phyloP scores from a whole-genome alignment of 2,113 vertebrate genomes.

The Anguilla rostrata region DNA sequence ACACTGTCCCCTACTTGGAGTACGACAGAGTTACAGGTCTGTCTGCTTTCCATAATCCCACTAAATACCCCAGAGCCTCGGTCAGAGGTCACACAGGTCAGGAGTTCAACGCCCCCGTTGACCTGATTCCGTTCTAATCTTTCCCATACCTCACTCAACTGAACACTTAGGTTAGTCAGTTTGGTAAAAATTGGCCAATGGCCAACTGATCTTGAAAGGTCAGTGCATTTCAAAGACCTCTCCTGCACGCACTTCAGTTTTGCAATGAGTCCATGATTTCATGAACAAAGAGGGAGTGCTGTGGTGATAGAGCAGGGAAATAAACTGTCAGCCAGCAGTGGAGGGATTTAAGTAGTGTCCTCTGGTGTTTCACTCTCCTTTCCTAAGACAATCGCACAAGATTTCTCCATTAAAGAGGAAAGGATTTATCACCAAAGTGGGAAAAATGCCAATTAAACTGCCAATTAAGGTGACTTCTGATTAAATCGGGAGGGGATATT shows the following conservation, averaged over 20 bases:
- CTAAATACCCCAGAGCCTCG: not conserved
- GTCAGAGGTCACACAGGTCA: constrained; percentile 26
- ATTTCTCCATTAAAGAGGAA: not conserved
- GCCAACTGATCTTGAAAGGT: constrained; percentile 44
- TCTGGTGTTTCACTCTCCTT: constrained; percentile 19
- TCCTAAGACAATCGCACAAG: constrained; percentile 16
- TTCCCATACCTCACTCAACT: not conserved
- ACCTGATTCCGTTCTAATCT: not conserved
- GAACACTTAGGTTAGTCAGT: not conserved
- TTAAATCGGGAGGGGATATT: constrained; percentile 25
- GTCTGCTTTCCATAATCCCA: not conserved
- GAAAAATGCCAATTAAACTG: not conserved
- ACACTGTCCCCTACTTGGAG: not conserved
- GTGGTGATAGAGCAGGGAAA: not conserved
- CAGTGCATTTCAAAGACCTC: constrained; percentile 38
- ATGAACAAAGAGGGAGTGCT: not conserved
- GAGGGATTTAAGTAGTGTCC: not conserved
- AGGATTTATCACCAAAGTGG: not conserved
- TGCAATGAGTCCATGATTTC: constrained; percentile 13
- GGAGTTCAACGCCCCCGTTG: not conserved
- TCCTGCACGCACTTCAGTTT: constrained; percentile 3
- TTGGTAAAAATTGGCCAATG: constrained; percentile 36
- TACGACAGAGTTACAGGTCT: not conserved
- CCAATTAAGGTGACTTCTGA: constrained; percentile 36
- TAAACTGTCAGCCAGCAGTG: not conserved